Evolutionary conservation across 2,888 invertebrate species (phyloP), one percentile per base, ranked within the genome.

Genomic region (Lepidocyrtinus sp.): DNA sequence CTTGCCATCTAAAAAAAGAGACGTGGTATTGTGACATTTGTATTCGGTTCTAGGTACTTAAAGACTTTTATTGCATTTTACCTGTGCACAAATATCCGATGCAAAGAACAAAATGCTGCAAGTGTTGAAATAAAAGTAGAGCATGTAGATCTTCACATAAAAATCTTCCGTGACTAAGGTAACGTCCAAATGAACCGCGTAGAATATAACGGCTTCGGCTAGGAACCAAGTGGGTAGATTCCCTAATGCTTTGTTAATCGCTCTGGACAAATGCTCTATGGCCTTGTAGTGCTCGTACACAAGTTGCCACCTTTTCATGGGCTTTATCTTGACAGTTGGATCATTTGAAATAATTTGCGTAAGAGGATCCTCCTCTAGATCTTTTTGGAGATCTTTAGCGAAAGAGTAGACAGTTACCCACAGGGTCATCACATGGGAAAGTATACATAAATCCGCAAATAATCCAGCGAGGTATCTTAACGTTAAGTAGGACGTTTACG

Each of bases 1-100:
- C 5, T 12, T 55, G 71, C 68, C 79, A 79, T 61, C 79, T 79
- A 19, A 36, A 36, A n/a, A n/a, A n/a, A n/a, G n/a, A n/a, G n/a
- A n/a, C n/a, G n/a, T n/a, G n/a, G n/a, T n/a, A n/a, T n/a, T n/a
- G n/a, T n/a, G n/a, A n/a, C n/a, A n/a, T n/a, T n/a, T n/a, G n/a
- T n/a, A n/a, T n/a, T n/a, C n/a, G n/a, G n/a, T n/a, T n/a, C n/a
- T n/a, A n/a, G n/a, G n/a, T n/a, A n/a, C n/a, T n/a, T n/a, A n/a
- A n/a, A n/a, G n/a, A n/a, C n/a, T n/a, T n/a, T n/a, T n/a, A n/a
- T n/a, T n/a, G n/a, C n/a, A n/a, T 22, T 50, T 12, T 55, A 75
- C 75, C 50, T 67, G 55, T 12, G 7, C 26, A 24, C 76, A 77
- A 3, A 77, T 71, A 59, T 65, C 27, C 45, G 71, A 22, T 0